Conservation (phyloP, 2,888 invertebrate species). For the Hyles lineata region DNA sequence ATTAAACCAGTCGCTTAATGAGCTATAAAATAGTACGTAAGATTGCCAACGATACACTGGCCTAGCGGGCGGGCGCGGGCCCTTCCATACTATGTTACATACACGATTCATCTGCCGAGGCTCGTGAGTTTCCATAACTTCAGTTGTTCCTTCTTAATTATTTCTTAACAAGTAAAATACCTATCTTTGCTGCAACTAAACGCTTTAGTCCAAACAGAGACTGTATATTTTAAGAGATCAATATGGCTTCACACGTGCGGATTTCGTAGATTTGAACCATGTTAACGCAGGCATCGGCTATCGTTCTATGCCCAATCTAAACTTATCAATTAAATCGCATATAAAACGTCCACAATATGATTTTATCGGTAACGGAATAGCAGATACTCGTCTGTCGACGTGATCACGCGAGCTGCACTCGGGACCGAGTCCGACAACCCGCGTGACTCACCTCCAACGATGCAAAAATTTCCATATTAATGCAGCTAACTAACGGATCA, state of each 20-base stretch:
- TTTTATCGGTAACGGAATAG: constrained; percentile 59
- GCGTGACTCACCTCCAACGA: constrained; percentile 44
- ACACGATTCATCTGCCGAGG: constrained; percentile 63
- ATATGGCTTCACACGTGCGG: constrained; percentile 66
- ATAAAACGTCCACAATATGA: constrained; percentile 50
- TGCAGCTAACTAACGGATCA: constrained; percentile 43
- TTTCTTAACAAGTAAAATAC: constrained; percentile 72
- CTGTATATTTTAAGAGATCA: constrained; percentile 75
- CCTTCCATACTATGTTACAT: constrained; percentile 53
- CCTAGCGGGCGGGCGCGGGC: constrained; percentile 61
- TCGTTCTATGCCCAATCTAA: constrained; percentile 63
- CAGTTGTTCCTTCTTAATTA: constrained; percentile 70
- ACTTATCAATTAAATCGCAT: constrained; percentile 56
- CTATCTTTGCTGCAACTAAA: constrained; percentile 51
- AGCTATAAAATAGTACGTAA: constrained; percentile 78
- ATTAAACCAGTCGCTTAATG: constrained; percentile 83
- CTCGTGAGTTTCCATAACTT: constrained; percentile 67
- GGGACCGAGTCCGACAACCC: constrained; percentile 26
- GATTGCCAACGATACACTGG: constrained; percentile 83
- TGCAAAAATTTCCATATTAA: constrained; percentile 47
- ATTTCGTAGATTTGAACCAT: constrained; percentile 49
- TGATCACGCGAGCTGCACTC: not conserved
- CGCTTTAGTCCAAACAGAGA: constrained; percentile 47
- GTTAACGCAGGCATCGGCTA: constrained; percentile 54
- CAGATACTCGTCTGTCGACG: constrained; percentile 41